Evolutionary conservation across 2,113 vertebrate genomes (phyloP).

Genomic region (Oceanites oceanicus): DNA sequence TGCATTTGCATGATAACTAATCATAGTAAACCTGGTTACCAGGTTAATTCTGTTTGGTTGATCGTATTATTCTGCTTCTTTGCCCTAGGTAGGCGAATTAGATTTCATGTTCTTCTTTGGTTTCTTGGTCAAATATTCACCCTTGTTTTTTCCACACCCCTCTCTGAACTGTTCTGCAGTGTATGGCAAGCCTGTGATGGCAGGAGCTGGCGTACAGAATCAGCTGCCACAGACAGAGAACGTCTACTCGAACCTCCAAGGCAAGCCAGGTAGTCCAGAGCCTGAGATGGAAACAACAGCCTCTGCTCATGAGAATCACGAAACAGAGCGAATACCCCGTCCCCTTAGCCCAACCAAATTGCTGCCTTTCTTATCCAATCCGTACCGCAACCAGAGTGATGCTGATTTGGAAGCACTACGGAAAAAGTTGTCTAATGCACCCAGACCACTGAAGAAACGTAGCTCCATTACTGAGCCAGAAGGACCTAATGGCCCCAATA

Average conservation of each 20-base stretch:
- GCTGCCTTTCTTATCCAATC: conserved; percentile 93
- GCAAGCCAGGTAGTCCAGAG: conserved; percentile 78
- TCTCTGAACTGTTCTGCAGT: conserved; percentile 70
- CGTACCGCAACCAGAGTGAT: conserved; percentile 95
- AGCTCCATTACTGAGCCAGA: conserved; percentile 98
- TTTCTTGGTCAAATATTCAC: background rate
- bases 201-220: conserved; percentile 64
- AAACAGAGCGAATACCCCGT: conserved; percentile 88
- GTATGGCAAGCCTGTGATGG: conserved; percentile 92
- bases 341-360: conserved; percentile 96
- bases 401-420: conserved; percentile 91
- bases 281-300: conserved; percentile 63
- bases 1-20: background rate
- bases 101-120: background rate
- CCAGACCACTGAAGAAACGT: conserved; percentile 92
- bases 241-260: conserved; percentile 71
- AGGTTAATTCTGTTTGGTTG: background rate
- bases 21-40: background rate
- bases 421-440: conserved; percentile 92
- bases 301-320: conserved; percentile 70
- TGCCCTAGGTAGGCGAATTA: background rate
- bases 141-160: background rate
- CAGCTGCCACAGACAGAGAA: conserved; percentile 75
- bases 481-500: conserved; percentile 93
- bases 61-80: background rate